A percentile compares a stretch with the other conserved stretches of the same genome.
phyloP scores from a whole-genome alignment of 2,888 invertebrate genomes.

The Chelonus formosanus region DNA sequence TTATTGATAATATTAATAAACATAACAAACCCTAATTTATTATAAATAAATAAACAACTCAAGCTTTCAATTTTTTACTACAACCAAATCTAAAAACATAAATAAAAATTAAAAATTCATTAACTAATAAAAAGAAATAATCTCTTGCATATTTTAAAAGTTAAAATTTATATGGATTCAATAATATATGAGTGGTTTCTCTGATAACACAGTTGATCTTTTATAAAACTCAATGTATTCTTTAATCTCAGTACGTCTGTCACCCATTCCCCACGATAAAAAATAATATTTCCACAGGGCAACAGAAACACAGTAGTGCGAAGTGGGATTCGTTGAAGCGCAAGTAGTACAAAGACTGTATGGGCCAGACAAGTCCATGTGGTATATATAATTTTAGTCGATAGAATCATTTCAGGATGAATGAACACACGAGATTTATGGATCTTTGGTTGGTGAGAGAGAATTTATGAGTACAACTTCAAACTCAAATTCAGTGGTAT shows the following conservation, averaged over 20 bases:
- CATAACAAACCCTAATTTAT: too few species aligned
- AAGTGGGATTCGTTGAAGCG: conserved; percentile 11
- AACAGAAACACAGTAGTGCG: conserved; percentile 3
- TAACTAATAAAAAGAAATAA: too few species aligned
- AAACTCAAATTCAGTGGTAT: not conserved
- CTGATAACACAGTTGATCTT: not conserved
- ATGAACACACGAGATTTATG: conserved; percentile 13
- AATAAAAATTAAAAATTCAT: too few species aligned
- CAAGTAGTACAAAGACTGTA: conserved; percentile 17
- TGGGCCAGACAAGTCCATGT: conserved; percentile 5
- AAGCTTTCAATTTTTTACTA: too few species aligned
- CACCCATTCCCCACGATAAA: not conserved
- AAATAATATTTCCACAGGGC: too few species aligned
- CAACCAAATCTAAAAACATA: too few species aligned
- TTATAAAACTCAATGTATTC: not conserved
- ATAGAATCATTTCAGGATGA: conserved; percentile 19
- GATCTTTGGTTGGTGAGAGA: not conserved
- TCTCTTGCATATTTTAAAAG: too few species aligned
- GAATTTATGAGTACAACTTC: not conserved
- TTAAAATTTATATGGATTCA: too few species aligned
- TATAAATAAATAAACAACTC: too few species aligned
- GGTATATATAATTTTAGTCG: conserved; percentile 7
- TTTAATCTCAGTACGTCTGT: not conserved
- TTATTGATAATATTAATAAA: too few species aligned
- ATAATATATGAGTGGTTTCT: not conserved